Base-by-base conservation (phyloP, 2,113 vertebrate species). In the Panthera tigris region DNA sequence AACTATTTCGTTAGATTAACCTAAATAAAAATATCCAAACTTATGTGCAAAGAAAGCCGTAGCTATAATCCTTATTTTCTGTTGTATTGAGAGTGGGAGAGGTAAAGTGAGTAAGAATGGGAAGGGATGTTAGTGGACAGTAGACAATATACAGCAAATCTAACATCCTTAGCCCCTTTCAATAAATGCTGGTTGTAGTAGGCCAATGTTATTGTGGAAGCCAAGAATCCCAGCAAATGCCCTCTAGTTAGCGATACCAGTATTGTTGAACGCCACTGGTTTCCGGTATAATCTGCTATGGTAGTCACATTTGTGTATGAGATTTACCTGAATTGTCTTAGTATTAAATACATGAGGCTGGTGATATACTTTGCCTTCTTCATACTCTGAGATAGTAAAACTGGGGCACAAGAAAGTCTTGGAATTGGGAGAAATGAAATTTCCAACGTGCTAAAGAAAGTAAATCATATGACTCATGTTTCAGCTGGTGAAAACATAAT, bases 251-350 rank as follows among this genome's bases (percentile, higher is more conserved):
- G 6, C 48, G 21, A 8, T 13, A 55, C 21, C 7, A 36, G 3
- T 3, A 55, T 13, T 50, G 9, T 4, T 29, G 16, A 45, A 31
- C 5, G 25, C 1, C 25, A 16, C 4, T 57, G 57, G 8, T 21
- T 45, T 92, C 41, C 3, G n/a, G 15, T 25, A 10, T 21, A 85
- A 48, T 7, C 50, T 74, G 23, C 5, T 74, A 57, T 65, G 21
- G 7, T 25, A 31, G 6, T 6, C 36, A 55, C 2, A 12, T 14
- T 57, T 66, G 16, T 12, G 0, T 84, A 27, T 41, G 29, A 69
- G 69, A 65, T 92, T 29, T 61, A 39, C 16, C 87, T 89, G 48
- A 76, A 0, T 84, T 84, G 86, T 81, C 69, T 85, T 50, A 68
- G 21, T 45, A 81, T 55, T 82, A 1, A 7, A 2, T 50, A 21